Conservation (phyloP, 2,888 invertebrate species). For the Agrotis ipsilon region DNA sequence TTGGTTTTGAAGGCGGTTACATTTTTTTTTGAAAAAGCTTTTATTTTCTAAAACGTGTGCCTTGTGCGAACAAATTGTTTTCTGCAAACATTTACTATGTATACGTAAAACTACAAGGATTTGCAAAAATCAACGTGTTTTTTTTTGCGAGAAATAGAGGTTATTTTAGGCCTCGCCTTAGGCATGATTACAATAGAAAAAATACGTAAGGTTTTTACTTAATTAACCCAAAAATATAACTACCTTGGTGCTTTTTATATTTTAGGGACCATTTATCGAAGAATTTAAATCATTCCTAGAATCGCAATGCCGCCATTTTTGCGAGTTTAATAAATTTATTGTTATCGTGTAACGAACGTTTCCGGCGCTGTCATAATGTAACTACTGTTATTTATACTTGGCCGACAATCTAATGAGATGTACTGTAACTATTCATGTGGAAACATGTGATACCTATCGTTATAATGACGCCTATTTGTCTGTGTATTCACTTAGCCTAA, state of each 20-base stretch:
- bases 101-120: conserved; percentile 1
- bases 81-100: conserved; percentile 34
- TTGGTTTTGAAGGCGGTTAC: no score
- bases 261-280: not conserved
- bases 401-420: conserved; percentile 30
- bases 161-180: not conserved
- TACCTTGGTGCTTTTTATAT: not conserved
- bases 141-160: not conserved
- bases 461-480: conserved; percentile 40
- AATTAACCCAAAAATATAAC: not conserved
- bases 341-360: conserved; percentile 37
- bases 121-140: not conserved
- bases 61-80: conserved; percentile 12
- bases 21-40: no score
- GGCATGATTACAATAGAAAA: conserved; percentile 1
- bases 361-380: conserved; percentile 47
- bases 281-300: conserved; percentile 10
- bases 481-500: conserved; percentile 37
- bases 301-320: conserved; percentile 31
- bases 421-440: conserved; percentile 34
- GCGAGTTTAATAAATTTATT: conserved; percentile 35
- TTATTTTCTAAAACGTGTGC: not conserved
- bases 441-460: conserved; percentile 35
- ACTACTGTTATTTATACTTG: conserved; percentile 44
- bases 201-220: not conserved